phyloP scores from a whole-genome alignment of 2,113 vertebrate genomes.

The Prochilodus magdalenae region DNA sequence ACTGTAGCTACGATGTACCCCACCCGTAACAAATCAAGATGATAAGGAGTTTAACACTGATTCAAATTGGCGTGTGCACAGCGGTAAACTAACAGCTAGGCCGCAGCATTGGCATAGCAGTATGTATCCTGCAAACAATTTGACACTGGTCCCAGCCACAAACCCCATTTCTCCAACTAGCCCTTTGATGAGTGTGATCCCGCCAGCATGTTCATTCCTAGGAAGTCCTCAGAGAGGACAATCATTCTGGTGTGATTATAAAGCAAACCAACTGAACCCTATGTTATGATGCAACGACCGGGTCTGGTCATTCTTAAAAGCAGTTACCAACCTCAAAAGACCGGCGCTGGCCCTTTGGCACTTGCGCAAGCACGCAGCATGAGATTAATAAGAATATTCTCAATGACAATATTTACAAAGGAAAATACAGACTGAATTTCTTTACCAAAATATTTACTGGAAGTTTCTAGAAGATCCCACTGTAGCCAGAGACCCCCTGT shows the following conservation, averaged over 20 bases:
- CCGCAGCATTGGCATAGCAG: constrained; percentile 33
- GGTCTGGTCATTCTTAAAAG: constrained; percentile 33
- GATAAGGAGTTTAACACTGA: neutral
- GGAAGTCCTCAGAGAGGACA: constrained; percentile 37
- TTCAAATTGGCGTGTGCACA: constrained; percentile 27
- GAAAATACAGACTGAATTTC: neutral
- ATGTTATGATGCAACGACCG: constrained; percentile 38
- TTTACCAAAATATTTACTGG: neutral
- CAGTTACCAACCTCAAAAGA: constrained; percentile 5
- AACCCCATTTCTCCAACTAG: constrained; percentile 21
- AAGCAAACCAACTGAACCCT: constrained; percentile 35
- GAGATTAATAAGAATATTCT: neutral
- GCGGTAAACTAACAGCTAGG: constrained; percentile 43
- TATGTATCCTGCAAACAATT: constrained; percentile 42
- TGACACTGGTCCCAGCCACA: constrained; percentile 45
- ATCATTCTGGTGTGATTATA: constrained; percentile 46
- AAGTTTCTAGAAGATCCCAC: neutral
- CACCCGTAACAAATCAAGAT: constrained; percentile 15
- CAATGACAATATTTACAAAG: neutral
- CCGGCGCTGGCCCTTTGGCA: neutral
- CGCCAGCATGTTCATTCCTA: constrained; percentile 41
- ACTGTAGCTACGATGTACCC: too few relatives aligned
- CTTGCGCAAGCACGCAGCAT: neutral
- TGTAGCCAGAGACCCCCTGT: constrained; percentile 64
- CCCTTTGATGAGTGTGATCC: constrained; percentile 36